phyloP scores from a whole-genome alignment of 2,888 invertebrate genomes.

The Meandrusa payeni region DNA sequence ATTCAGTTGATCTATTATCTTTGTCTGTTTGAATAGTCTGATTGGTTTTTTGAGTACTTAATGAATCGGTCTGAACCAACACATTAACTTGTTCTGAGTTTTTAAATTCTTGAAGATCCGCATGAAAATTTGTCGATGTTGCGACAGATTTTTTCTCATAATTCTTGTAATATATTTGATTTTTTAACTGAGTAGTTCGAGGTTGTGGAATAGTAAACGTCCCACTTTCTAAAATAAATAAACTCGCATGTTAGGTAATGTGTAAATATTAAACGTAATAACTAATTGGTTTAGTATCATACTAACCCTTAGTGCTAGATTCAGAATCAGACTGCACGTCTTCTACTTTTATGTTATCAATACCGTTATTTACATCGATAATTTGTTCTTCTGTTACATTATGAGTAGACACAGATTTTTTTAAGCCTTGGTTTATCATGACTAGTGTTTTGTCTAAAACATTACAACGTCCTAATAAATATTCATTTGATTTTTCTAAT shows the following conservation, averaged over 20 bases:
- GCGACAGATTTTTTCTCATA: slow-evolving; percentile 6
- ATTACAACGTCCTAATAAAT: slow-evolving; percentile 51
- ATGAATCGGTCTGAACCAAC: slow-evolving; percentile 47
- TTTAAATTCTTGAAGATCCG: slow-evolving; percentile 24
- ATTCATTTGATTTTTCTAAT: slow-evolving; percentile 49
- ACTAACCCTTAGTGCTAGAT: slow-evolving; percentile 47
- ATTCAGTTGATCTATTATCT: slow-evolving; percentile 35
- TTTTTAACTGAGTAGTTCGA: slow-evolving; percentile 10
- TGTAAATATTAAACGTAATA: not conserved
- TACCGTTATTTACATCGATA: slow-evolving; percentile 30
- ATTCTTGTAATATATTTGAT: slow-evolving; percentile 5
- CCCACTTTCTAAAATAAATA: slow-evolving; percentile 50
- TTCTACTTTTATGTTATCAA: slow-evolving; percentile 45
- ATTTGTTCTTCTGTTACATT: slow-evolving; percentile 24
- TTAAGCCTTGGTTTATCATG: slow-evolving; percentile 57
- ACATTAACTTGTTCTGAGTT: slow-evolving; percentile 32
- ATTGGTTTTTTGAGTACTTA: slow-evolving; percentile 30
- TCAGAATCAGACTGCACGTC: slow-evolving; percentile 62
- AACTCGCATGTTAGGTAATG: not conserved
- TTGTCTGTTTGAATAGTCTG: slow-evolving; percentile 53
- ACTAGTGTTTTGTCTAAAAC: slow-evolving; percentile 57
- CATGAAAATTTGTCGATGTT: slow-evolving; percentile 11
- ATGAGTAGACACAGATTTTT: slow-evolving; percentile 33
- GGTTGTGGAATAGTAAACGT: slow-evolving; percentile 59
- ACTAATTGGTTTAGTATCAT: slow-evolving; percentile 19